Base-by-base conservation (phyloP, 2,797 vertebrate genomes). In the Periophthalmus magnuspinnatus region DNA sequence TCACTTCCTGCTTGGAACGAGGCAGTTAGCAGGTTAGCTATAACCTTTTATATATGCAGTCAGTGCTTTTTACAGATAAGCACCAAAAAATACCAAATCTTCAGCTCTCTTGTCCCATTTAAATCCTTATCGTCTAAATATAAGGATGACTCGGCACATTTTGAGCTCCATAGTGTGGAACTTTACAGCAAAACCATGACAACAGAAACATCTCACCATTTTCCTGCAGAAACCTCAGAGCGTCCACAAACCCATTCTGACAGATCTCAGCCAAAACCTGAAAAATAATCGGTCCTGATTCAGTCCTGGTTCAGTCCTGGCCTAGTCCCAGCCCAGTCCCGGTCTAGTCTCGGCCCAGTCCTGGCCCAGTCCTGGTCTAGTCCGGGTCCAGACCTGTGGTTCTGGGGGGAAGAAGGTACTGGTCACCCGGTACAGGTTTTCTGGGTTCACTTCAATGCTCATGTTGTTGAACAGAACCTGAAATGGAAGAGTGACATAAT, bases 181-280 rank as follows among this genome's bases (percentile, higher is more conserved):
- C 38, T 11, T 11, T 41, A 13, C 38, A 41, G 10, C 10, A 41
- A 41, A 41, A 11, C 10, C 38, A 41, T 41, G 13, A 56, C 22
- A 13, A 22, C 24, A 33, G 11, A 19, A 61, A 36, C 9, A n/a
- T 10, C 94, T 10, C 89, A 97, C 95, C 91, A 5, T 92, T 95
- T 68, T 94, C 85, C 68, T 89, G 91, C 76, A 97, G 83, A 89
- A 95, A 97, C 47, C 91, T 88, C 28, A 93, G 83, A 1, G 95
- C 86, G 0, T 97, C 95, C 48, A 84, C 77, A 77, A 96, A 98
- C 65, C 96, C 96, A 14, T 85, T 94, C 47, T 95, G 84, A 81
- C 94, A 97, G 68, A 96, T 87, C 73, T 95, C 92, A 75, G 88
- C 92, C 21, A 95, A 87, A 11, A 78, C 86, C 95, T 96, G 88